phyloP scores from a whole-genome alignment of 1,140 invertebrate genomes.

The Drosophila varians region DNA sequence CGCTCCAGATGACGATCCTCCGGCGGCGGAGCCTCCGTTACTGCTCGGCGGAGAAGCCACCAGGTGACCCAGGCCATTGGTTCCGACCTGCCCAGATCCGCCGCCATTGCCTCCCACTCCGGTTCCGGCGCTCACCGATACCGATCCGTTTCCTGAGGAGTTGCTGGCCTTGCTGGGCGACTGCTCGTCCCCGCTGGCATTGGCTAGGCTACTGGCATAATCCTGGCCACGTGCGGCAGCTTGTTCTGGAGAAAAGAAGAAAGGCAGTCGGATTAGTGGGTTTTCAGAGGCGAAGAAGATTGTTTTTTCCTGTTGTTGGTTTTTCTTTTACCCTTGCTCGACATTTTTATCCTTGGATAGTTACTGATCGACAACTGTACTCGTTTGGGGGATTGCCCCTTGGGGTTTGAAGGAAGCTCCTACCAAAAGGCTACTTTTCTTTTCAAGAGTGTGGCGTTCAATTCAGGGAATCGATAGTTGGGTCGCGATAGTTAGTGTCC shows the following conservation, averaged over 20 bases:
- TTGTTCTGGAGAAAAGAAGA: slow-evolving; percentile 61
- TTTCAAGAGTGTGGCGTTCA: too few species aligned
- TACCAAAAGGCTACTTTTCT: too few species aligned
- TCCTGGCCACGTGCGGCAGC: slow-evolving; percentile 73
- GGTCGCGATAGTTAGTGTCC: too few species aligned
- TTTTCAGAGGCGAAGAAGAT: too few species aligned
- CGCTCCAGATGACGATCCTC: background rate
- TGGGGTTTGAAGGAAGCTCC: too few species aligned
- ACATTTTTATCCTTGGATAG: background rate
- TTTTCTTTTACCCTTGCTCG: background rate
- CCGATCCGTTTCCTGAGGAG: slow-evolving; percentile 9
- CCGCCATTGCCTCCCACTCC: slow-evolving; percentile 6
- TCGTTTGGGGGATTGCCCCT: too few species aligned
- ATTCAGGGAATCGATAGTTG: too few species aligned
- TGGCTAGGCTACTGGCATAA: slow-evolving; percentile 67
- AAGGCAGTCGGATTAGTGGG: background rate
- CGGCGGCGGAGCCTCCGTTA: slow-evolving; percentile 19
- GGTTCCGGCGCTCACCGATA: background rate
- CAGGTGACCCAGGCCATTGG: slow-evolving; percentile 43
- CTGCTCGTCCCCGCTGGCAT: slow-evolving; percentile 72
- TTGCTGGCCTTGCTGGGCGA: slow-evolving; percentile 65
- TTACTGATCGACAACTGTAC: too few species aligned
- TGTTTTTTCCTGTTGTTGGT: too few species aligned
- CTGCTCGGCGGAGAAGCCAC: slow-evolving; percentile 22
- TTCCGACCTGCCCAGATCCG: slow-evolving; percentile 13